Base-by-base conservation (phyloP, 1,140 invertebrate genomes). In the Drosophila kikkawai region DNA sequence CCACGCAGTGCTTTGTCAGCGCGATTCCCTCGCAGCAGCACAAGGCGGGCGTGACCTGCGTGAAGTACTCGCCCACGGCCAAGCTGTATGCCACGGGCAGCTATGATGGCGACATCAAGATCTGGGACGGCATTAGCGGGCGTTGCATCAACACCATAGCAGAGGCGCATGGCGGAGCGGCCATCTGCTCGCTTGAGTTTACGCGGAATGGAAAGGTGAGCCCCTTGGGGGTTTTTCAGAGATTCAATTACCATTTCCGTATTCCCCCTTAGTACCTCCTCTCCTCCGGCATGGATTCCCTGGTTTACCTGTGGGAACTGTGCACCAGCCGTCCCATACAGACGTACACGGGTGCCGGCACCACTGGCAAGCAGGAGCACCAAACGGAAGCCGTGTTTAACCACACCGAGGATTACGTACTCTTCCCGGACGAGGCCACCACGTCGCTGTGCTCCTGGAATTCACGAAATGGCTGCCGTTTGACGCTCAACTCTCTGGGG, bases 391-490 rank as follows among this genome's bases (percentile, higher is more conserved):
- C 98, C 6, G 96, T 98, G 11, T 99, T 99, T 92, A 99, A 99
- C 94, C 99, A 99, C 91, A 99, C 98, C 0, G 99, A 99, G 94
- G 99, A 99, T 93, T 99, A 98, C 93, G 98, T 99, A 0, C 95
- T 99, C 92, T 99, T 99, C 91, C 99, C 99, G 0, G 99, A 99
- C 93, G 99, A 99, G 93, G 98, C 98, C 4, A 99, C 98, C 1
- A 99, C 98, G 0, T 99, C 98, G 15, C 94, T 99, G 0, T 99
- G 99, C 93, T 98, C 97, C n/a, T 99, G 99, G 99, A 99, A 99
- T 93, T 97, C 99, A 0, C 94, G 99, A 55, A 99, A 98, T 93
- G 98, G 98, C 50, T 98, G 98, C 58, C 93, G 99, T 32, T 97
- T 99, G 84, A 96, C 98, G 58, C 94, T 99, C 0, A 95, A 99